These are phyloP conservation scores for Baccha elongata DNA, from an alignment of 2,888 invertebrate species.

Conservation along the genomic window DNA sequence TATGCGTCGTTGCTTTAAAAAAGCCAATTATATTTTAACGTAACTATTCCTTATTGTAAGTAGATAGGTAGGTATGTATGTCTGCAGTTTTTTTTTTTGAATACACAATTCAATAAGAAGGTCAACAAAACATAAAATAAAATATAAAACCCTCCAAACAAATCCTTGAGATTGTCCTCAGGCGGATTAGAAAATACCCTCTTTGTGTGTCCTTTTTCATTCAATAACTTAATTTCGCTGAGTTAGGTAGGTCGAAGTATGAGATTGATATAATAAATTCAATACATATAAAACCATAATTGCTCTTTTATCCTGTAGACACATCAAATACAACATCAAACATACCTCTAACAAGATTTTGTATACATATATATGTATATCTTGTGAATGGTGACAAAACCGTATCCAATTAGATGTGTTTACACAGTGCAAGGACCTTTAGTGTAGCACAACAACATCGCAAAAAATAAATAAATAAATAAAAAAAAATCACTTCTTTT, in stretches of 20 bases:
- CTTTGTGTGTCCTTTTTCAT: neutral
- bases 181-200: neutral
- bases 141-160: neutral
- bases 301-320: slow-evolving; percentile 15
- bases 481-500: slow-evolving; percentile 12
- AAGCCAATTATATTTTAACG: too few species aligned
- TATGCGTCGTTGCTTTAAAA: too few species aligned
- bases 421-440: slow-evolving; percentile 36
- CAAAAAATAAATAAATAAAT: too few species aligned
- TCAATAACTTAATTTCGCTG: slow-evolving; percentile 8
- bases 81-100: too few species aligned
- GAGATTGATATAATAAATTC: neutral
- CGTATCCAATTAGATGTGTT: slow-evolving; percentile 36
- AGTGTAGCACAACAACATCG: slow-evolving; percentile 9
- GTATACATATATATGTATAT: neutral
- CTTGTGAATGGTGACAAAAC: slow-evolving; percentile 26
- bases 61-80: too few species aligned
- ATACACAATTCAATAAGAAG: too few species aligned
- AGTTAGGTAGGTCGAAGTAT: neutral
- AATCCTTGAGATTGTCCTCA: slow-evolving; percentile 11
- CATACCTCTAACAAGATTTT: slow-evolving; percentile 24
- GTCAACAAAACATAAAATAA: too few species aligned
- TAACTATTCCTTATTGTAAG: too few species aligned
- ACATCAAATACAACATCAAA: slow-evolving; percentile 16
- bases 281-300: slow-evolving; percentile 31